A percentile compares a stretch with the other conserved stretches of the same genome.
phyloP scores from a whole-genome alignment of 2,797 vertebrate genomes.

The Takifugu rubripes region DNA sequence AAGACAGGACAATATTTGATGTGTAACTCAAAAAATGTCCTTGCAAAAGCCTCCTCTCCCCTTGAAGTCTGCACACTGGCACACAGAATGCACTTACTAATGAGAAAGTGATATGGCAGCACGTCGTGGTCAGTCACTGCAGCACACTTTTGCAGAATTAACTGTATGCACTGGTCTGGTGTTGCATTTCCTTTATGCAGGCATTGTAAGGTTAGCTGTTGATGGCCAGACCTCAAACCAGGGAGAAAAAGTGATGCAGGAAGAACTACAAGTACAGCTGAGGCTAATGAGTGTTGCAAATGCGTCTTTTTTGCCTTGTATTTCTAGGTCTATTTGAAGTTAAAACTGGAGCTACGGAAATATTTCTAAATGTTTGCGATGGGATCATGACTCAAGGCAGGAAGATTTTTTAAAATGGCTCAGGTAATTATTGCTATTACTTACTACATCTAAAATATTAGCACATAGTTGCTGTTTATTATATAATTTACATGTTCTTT shows the following conservation, averaged over 20 bases:
- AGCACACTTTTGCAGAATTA: slow-evolving; percentile 50
- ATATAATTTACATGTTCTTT: not conserved
- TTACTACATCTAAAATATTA: not conserved
- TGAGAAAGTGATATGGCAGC: slow-evolving; percentile 51
- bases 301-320: slow-evolving; percentile 6
- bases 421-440: slow-evolving; percentile 55
- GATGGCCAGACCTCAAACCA: slow-evolving; percentile 25
- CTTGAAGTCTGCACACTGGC: slow-evolving; percentile 18
- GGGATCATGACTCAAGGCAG: slow-evolving; percentile 48
- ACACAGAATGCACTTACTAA: slow-evolving; percentile 51
- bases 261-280: not conserved
- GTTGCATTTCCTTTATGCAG: slow-evolving; percentile 68
- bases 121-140: slow-evolving; percentile 21
- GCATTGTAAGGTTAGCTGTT: slow-evolving; percentile 53
- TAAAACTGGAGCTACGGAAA: slow-evolving; percentile 26
- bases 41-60: not conserved
- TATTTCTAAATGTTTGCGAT: slow-evolving; percentile 10
- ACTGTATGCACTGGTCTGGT: slow-evolving; percentile 42
- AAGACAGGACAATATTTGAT: not conserved
- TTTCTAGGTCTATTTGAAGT: slow-evolving; percentile 13
- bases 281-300: slow-evolving; percentile 3
- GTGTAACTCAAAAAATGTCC: not conserved
- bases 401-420: slow-evolving; percentile 38
- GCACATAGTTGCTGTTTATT: not conserved
- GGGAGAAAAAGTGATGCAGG: slow-evolving; percentile 21